phyloP scores from a whole-genome alignment of 2,888 invertebrate species.

The Thecophora atra region DNA sequence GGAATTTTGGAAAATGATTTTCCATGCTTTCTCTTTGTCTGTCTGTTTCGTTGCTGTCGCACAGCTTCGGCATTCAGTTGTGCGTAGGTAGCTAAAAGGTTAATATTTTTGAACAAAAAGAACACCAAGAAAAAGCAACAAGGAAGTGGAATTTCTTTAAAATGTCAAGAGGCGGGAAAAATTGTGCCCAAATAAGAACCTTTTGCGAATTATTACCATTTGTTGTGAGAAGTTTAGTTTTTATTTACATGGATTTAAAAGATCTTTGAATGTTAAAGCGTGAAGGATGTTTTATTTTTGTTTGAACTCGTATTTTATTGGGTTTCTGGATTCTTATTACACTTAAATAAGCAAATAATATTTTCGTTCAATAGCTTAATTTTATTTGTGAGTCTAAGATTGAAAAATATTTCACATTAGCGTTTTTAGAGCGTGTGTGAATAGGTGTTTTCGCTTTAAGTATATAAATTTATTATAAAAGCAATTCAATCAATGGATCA shows the following conservation, averaged over 20 bases:
- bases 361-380: background rate
- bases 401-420: background rate
- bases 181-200: constrained; percentile 11
- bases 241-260: background rate
- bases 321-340: too few species aligned
- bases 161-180: background rate
- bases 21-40: constrained; percentile 21
- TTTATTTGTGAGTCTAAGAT: background rate
- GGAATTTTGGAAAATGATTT: constrained; percentile 24
- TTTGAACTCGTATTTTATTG: background rate
- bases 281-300: constrained; percentile 15
- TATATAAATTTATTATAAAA: too few species aligned
- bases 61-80: constrained; percentile 25
- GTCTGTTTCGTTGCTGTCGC: constrained; percentile 13
- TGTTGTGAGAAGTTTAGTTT: constrained; percentile 16
- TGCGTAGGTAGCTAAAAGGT: constrained; percentile 36
- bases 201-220: constrained; percentile 25
- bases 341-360: background rate
- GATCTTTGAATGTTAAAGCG: constrained; percentile 28
- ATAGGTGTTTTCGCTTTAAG: too few species aligned
- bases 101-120: constrained; percentile 11
- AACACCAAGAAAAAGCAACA: background rate
- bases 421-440: too few species aligned
- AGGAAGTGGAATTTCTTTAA: background rate
- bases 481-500: too few species aligned